Base-by-base conservation (phyloP, 2,113 vertebrate species). In the Atherinomorus stipes region DNA sequence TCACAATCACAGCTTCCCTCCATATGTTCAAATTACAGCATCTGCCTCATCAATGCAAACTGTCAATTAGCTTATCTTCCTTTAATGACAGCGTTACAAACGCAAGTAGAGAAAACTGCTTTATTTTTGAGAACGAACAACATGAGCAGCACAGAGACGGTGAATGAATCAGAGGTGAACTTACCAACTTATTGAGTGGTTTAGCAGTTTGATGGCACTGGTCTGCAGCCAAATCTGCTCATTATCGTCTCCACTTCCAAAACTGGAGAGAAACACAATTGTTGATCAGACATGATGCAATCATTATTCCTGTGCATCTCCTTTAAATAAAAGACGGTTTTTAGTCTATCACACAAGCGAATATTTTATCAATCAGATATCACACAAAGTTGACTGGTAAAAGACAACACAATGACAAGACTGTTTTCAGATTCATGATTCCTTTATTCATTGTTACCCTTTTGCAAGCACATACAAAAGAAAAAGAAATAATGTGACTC, bases 1-100 rank as follows among this genome's bases (percentile, higher is more conserved):
- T 90, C 71, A 38, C 87, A 90, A 91, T 90, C 89, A 85, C 79
- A 89, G 78, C 68, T 87, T 88, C 56, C 22, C 74, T 68, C 83
- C 88, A 89, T 63, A 66, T 90, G 90, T 82, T n/a, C n/a, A n/a
- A n/a, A n/a, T n/a, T 89, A 28, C 6, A 6, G 28, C 6, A 6
- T 28, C 28, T 28, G 28, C 28, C 76, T 69, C 89, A 91, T 89
- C 89, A 90, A 83, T 72, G 67, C 64, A 84, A 81, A 83, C 84
- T 87, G 83, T 57, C 54, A 52, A 71, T 87, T 86, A 89, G 89
- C 67, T 64, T 85, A 78, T 78, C 76, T 66, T 56, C 83, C 67
- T 78, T 73, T 71, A 71, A 65, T 31, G 8, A 52, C 61, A 66
- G 64, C 65, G 47, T 83, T 68, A 47, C 50, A 71, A 44, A 61